These are phyloP conservation scores for Xenopus tropicalis DNA, from an alignment of 2,113 vertebrate genomes.

Conservation along the genomic window UCB_Xtro_10.0 CM004443.2:109062001-109062500, in stretches of 20 bases:
- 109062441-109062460: no score
- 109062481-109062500: no score
- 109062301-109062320: constrained; percentile 85
- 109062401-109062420: no score
- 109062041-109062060: constrained; percentile 46
- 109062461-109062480: no score
- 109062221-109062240: constrained; percentile 75
- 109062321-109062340: constrained; percentile 80
- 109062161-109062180: constrained; percentile 71
- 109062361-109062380: no score
- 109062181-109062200: constrained; percentile 68
- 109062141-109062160: constrained; percentile 83
- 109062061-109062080: constrained; percentile 86
- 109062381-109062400: no score
- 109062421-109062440: no score
- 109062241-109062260: constrained; percentile 83
- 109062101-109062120: constrained; percentile 79
- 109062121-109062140: constrained; percentile 82
- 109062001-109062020: no score
- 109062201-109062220: constrained; percentile 76
- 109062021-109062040: no score
- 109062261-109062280: constrained; percentile 70
- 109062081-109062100: constrained; percentile 87
- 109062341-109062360: no score
- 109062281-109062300: constrained; percentile 66